Evolutionary conservation across 1,140 invertebrate genomes (phyloP).

Genomic region (Zophobas atratus): DNA sequence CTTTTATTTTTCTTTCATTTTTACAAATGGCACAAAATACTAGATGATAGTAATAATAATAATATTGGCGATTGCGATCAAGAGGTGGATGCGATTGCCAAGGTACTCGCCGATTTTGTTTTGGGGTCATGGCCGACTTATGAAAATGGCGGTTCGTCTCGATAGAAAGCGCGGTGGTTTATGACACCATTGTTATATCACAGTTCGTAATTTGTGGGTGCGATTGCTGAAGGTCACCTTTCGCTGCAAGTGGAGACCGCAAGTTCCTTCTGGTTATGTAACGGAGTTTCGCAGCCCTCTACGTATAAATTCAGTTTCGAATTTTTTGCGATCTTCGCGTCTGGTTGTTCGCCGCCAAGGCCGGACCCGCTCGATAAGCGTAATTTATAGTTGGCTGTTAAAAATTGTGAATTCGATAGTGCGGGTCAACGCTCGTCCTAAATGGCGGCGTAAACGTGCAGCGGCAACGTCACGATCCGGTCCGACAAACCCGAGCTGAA

Average conservation of each 20-base stretch:
- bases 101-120: neutral
- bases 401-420: conserved; percentile 35
- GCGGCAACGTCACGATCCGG: conserved; percentile 10
- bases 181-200: conserved; percentile 35
- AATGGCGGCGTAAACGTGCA: neutral
- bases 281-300: neutral
- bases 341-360: conserved; percentile 16
- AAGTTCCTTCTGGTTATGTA: conserved; percentile 34
- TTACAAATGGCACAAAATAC: too few relatives aligned
- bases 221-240: conserved; percentile 39
- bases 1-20: too few relatives aligned
- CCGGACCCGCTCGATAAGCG: conserved; percentile 18
- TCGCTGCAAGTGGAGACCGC: conserved; percentile 19
- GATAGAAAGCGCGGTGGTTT: conserved; percentile 22
- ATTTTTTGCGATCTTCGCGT: too few relatives aligned
- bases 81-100: neutral
- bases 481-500: neutral
- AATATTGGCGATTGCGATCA: too few relatives aligned
- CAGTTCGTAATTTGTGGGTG: conserved; percentile 34
- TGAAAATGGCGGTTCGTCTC: neutral
- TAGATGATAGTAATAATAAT: too few relatives aligned
- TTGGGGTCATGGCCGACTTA: neutral
- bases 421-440: conserved; percentile 22
- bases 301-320: too few relatives aligned
- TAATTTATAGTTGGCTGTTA: conserved; percentile 32